Evolutionary conservation across 2,113 vertebrate species (phyloP), one percentile per base, ranked within the genome.

Genomic region (Microtus oregoni): DNA sequence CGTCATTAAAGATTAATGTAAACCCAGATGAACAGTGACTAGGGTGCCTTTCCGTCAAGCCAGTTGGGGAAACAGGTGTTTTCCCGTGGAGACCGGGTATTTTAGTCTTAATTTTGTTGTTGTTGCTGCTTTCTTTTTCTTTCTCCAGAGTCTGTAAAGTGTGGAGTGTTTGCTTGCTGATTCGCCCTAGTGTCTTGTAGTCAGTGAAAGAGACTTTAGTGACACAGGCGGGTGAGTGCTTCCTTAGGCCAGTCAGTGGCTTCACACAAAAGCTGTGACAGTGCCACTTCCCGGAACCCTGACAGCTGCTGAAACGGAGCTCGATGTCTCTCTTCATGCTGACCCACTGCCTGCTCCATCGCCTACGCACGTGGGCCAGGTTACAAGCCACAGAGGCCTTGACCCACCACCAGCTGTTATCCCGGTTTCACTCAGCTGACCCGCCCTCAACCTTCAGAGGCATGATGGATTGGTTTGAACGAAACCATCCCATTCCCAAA

Each of bases 401-500:
- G 93, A 76, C 89, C 96, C 12, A 44, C 96, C 14, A 41, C 65
- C 38, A 35, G 41, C 92, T 12, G 44, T 92, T 87, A 72, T 67
- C 63, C 28, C 81, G 52, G 58, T 26, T 73, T 90, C 73, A 11
- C 76, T 97, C 76, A 89, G 92, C 86, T 19, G 24, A 75, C 73
- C 76, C 52, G 17, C 13, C 1, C 91, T 96, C 95, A 63, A 92
- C 81, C 82, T 97, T 93, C 89, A 91, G 95, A 98, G 94, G 86
- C 89, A 44, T 72, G 92, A 97, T 97, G 96, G 83, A 95, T 98
- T 98, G 95, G 82, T 96, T 93, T 96, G 97, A 98, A 97, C 93
- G 92, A 97, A 98, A 91, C 95, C 95, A 92, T 98, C 97, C 91
- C 88, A 2, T 96, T 97, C 95, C 96, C 94, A 98, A 98, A 98